Evolutionary conservation across 1,140 invertebrate species (phyloP).

Genomic region (Dreissena rostriformis): DNA sequence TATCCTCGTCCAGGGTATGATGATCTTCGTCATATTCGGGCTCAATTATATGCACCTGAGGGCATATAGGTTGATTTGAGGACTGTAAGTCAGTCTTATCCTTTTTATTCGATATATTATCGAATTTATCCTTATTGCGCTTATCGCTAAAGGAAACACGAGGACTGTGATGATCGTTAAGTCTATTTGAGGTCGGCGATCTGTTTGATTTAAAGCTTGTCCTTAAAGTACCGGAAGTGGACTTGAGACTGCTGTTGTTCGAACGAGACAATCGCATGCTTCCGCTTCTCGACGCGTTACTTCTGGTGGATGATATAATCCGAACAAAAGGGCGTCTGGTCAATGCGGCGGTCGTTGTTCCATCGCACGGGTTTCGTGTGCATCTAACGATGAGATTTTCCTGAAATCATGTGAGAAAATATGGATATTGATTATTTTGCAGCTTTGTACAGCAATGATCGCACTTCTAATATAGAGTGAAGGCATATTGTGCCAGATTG

Average conservation of each 20-base stretch:
- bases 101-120: not conserved
- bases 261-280: conserved; percentile 66
- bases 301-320: conserved; percentile 30
- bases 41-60: conserved; percentile 44
- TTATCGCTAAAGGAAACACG: conserved; percentile 34
- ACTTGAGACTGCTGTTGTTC: conserved; percentile 63
- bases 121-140: conserved; percentile 13
- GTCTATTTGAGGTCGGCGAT: conserved; percentile 18
- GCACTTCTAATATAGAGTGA: conserved; percentile 12
- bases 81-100: not conserved
- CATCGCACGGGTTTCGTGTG: conserved; percentile 32
- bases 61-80: conserved; percentile 4
- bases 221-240: conserved; percentile 49
- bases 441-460: not conserved
- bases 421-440: too few species aligned
- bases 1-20: not conserved
- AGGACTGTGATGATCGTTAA: conserved; percentile 24
- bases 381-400: conserved; percentile 47
- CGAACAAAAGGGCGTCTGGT: conserved; percentile 44
- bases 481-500: too few species aligned
- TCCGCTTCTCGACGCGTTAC: conserved; percentile 48
- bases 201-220: conserved; percentile 38
- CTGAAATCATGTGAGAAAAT: conserved; percentile 37
- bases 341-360: conserved; percentile 34
- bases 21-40: conserved; percentile 14